Evolutionary conservation across 2,797 vertebrate species (phyloP).

Genomic region (Ciconia nigra): DNA sequence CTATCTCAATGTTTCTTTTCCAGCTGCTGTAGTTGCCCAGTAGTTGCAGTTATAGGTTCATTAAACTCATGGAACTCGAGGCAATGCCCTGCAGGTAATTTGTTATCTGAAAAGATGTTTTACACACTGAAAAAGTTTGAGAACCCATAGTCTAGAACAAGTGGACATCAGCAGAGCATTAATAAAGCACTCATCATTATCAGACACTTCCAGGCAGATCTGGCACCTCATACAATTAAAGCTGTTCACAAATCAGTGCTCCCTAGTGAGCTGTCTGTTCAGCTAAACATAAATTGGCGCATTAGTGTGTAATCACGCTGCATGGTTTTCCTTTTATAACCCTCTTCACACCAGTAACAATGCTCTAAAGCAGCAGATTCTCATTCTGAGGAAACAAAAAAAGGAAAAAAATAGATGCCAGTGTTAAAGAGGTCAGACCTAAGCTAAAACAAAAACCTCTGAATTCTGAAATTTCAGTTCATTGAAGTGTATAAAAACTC

Average conservation of each 20-base stretch:
- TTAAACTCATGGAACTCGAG: not conserved
- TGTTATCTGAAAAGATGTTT: not conserved
- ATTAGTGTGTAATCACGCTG: conserved; percentile 1
- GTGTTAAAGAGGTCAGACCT: not conserved
- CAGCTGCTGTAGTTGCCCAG: not conserved
- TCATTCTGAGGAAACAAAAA: not conserved
- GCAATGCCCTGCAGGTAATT: not conserved
- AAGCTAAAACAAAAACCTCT: not conserved
- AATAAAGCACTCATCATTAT: not conserved
- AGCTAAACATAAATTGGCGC: not conserved
- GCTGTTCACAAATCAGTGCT: conserved; percentile 25
- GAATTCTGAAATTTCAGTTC: not conserved
- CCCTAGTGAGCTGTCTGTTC: conserved; percentile 6
- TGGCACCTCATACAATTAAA: conserved; percentile 13
- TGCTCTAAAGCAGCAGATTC: conserved; percentile 7
- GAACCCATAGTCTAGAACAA: not conserved
- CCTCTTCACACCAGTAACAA: not conserved
- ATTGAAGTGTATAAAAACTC: not conserved
- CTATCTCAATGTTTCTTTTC: not conserved
- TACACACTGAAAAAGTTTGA: not conserved
- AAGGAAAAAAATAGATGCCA: not conserved
- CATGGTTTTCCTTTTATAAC: conserved; percentile 8
- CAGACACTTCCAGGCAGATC: not conserved
- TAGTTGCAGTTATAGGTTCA: not conserved
- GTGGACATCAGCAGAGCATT: not conserved